Conservation (phyloP, 1,140 invertebrate genomes). For the Cylas formicarius region DNA sequence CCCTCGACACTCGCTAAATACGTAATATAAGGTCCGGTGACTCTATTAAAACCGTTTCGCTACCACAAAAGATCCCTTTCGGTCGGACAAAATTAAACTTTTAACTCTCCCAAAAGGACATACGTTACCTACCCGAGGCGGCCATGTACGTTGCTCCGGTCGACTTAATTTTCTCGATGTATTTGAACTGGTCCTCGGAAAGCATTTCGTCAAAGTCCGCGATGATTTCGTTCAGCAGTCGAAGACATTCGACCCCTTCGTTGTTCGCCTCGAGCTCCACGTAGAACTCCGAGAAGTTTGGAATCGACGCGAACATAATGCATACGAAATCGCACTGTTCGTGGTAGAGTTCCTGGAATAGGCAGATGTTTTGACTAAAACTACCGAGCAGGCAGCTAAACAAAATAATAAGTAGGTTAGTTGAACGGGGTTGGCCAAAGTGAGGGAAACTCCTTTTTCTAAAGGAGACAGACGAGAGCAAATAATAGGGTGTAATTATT, state of each 20-base stretch:
- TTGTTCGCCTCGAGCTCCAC: slow-evolving; percentile 91
- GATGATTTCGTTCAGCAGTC: slow-evolving; percentile 93
- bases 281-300: slow-evolving; percentile 96
- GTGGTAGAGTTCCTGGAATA: slow-evolving; percentile 83
- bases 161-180: slow-evolving; percentile 96
- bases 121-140: slow-evolving; percentile 76
- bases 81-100: too few species aligned
- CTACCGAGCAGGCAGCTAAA: too few species aligned
- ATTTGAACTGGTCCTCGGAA: slow-evolving; percentile 76
- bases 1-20: too few species aligned
- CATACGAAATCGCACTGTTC: slow-evolving; percentile 92
- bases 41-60: too few species aligned
- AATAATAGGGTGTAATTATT: too few species aligned
- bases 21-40: too few species aligned
- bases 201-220: slow-evolving; percentile 92
- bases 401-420: too few species aligned
- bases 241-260: slow-evolving; percentile 89
- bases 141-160: slow-evolving; percentile 96
- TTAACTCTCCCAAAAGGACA: too few species aligned
- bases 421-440: too few species aligned
- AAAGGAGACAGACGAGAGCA: too few species aligned
- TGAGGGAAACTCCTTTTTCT: too few species aligned
- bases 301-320: slow-evolving; percentile 93
- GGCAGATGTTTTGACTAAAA: neutral
- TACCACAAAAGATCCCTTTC: too few species aligned